Evolutionary conservation across 2,888 invertebrate species (phyloP).

Genomic region (Macrophya alboannulata): DNA sequence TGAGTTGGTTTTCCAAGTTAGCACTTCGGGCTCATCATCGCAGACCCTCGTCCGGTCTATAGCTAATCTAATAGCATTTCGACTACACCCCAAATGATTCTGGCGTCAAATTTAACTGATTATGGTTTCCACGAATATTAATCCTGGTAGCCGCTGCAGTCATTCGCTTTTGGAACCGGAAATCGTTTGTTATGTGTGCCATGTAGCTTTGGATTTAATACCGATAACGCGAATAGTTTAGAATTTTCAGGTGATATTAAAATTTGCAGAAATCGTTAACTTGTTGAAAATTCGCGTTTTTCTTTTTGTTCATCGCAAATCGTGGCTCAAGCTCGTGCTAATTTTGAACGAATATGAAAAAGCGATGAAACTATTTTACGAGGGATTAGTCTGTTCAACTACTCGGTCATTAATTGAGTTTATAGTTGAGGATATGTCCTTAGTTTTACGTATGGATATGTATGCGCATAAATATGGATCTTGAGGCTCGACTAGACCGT

Average conservation of each 20-base stretch:
- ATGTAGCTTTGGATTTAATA: not conserved
- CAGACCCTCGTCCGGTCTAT: constrained; percentile 36
- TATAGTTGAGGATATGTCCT: not conserved
- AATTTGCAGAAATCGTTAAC: not conserved
- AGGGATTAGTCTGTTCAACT: not conserved
- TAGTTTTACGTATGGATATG: constrained; percentile 10
- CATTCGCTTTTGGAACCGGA: not conserved
- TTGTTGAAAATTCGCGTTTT: not conserved
- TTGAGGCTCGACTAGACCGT: constrained; percentile 23
- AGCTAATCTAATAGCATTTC: constrained; percentile 39
- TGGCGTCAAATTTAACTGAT: not conserved
- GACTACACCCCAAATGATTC: constrained; percentile 41
- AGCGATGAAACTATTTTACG: not conserved
- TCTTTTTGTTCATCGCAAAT: no score
- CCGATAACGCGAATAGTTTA: not conserved
- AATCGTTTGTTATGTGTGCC: constrained; percentile 7
- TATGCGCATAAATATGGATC: constrained; percentile 16
- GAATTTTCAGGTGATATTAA: not conserved
- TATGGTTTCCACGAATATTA: not conserved
- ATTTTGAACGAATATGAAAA: not conserved
- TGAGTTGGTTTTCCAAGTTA: constrained; percentile 74
- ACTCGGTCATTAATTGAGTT: not conserved
- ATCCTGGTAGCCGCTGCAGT: not conserved
- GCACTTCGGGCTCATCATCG: constrained; percentile 65
- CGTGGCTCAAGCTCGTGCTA: not conserved